Percentiles rank a stretch among this genome's conserved stretches.
Conservation (phyloP, 2,888 invertebrate species). For the Copidosoma aretas region DNA sequence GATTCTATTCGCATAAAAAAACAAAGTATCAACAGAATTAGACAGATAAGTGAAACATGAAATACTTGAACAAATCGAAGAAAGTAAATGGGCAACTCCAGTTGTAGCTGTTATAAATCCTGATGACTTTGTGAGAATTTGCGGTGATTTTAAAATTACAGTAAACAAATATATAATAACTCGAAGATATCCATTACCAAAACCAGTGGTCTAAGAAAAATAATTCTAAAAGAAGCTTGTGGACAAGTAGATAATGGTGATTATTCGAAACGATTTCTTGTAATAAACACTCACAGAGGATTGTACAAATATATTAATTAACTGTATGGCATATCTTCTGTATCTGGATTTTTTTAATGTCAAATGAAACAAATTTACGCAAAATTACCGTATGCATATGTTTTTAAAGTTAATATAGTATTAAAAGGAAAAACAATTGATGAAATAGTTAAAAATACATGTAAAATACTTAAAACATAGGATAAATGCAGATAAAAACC, state of each 20-base stretch:
- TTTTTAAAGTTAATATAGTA: no score
- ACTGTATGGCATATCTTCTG: neutral
- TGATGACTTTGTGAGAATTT: constrained; percentile 45
- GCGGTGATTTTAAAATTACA: constrained; percentile 49
- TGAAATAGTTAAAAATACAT: no score
- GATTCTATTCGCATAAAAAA: constrained; percentile 21
- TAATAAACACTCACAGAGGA: constrained; percentile 1
- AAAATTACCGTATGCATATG: no score
- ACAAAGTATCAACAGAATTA: constrained; percentile 21
- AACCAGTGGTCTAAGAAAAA: constrained; percentile 46
- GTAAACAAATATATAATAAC: constrained; percentile 45
- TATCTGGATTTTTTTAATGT: neutral
- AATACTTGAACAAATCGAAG: constrained; percentile 30
- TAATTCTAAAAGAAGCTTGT: constrained; percentile 39
- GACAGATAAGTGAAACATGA: constrained; percentile 10
- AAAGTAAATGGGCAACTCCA: constrained; percentile 53
- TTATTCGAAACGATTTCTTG: neutral
- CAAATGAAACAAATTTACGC: neutral
- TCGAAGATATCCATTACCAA: constrained; percentile 48
- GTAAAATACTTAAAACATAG: no score
- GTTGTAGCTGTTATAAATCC: constrained; percentile 51
- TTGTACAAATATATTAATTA: neutral
- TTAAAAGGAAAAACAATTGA: no score
- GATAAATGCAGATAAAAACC: no score
- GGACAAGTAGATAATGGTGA: constrained; percentile 32